Evolutionary conservation across 2,888 invertebrate species (phyloP).

Genomic region (Sisyra terminalis): DNA sequence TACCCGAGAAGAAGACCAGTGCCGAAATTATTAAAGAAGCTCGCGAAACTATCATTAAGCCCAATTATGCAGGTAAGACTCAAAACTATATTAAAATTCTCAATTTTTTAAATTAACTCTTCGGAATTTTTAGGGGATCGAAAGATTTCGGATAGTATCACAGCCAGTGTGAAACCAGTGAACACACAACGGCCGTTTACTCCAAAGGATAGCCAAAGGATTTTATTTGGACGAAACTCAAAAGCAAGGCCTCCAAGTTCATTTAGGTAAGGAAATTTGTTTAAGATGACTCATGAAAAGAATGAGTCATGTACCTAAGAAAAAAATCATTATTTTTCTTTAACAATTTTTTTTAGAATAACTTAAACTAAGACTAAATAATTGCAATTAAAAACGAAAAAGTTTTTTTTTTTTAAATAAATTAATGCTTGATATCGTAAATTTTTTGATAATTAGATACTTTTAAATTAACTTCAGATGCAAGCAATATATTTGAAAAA

Average conservation of each 20-base stretch:
- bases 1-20: slow-evolving; percentile 43
- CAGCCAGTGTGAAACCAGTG: slow-evolving; percentile 34
- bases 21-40: slow-evolving; percentile 71
- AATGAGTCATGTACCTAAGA: not conserved
- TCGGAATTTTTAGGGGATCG: slow-evolving; percentile 17
- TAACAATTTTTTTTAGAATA: slow-evolving; percentile 3
- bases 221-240: slow-evolving; percentile 48
- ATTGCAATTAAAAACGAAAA: too few species aligned
- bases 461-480: too few species aligned
- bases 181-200: slow-evolving; percentile 76
- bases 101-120: not conserved
- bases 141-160: slow-evolving; percentile 23
- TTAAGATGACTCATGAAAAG: not conserved
- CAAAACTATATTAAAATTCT: too few species aligned
- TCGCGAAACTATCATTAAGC: slow-evolving; percentile 35
- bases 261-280: slow-evolving; percentile 42
- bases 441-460: too few species aligned
- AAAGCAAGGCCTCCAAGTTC: slow-evolving; percentile 52
- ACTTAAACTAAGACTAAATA: too few species aligned
- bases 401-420: too few species aligned
- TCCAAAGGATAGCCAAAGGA: slow-evolving; percentile 62
- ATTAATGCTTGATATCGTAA: too few species aligned
- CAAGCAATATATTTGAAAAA: too few species aligned
- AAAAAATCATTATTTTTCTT: not conserved
- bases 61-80: slow-evolving; percentile 5